Base-by-base conservation (phyloP, 2,888 invertebrate species). In the Melanostoma mellinum region DNA sequence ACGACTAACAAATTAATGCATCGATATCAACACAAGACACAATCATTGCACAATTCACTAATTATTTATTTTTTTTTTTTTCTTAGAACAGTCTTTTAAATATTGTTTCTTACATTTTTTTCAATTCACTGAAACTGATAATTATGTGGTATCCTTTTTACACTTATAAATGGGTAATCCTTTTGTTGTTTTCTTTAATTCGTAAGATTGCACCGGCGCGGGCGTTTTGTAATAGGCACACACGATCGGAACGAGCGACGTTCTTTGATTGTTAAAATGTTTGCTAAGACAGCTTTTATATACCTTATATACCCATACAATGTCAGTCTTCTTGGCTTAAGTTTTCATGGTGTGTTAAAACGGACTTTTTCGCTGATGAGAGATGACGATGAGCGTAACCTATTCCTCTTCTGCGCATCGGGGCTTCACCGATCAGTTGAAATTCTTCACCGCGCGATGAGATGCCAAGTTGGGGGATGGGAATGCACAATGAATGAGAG, bases 221-320 rank as follows among this genome's bases (percentile, higher is more conserved):
- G 61, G 48, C 38, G 84, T 65, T 69, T 65, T 78, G 2, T 65
- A 35, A 42, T 50, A 79, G 79, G 79, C 84, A 79, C 84, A 84
- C 74, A 79, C 84, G 84, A 84, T 79, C 75, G 79, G 71, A 79
- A 75, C 84, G 79, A 79, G 61, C 79, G 84, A 84, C 84, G 84
- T 79, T 74, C 84, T 84, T 71, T 84, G 79, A 84, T 84, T 84
- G 84, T 84, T 74, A 65, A 81, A 75, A 75, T 74, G 69, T 78
- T 84, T 79, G 84, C 71, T 84, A 75, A 84, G 71, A 69, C 74
- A 84, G 79, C 84, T 84, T 84, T 81, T 20, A 20, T 20, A 20
- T 20, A 20, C 20, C 20, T 84, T 84, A 84, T 84, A 84, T 84
- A 79, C 74, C 71, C 79, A 84, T 60, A 84, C 78, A 58, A 65